Evolutionary conservation across 2,888 invertebrate species (phyloP).

Genomic region (Steinernema scapterisci): DNA sequence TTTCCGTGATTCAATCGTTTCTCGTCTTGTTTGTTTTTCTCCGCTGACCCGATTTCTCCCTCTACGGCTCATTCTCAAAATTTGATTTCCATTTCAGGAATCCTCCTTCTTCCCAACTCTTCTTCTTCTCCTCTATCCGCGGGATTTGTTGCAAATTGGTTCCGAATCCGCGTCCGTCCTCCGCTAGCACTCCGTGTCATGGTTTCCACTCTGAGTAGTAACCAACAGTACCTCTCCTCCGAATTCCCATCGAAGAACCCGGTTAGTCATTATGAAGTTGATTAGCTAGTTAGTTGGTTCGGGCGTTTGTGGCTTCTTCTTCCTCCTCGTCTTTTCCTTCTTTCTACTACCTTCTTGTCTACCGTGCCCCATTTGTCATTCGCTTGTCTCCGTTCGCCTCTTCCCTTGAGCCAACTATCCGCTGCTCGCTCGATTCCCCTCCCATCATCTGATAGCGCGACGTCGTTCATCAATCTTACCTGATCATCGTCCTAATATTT

Average conservation of each 20-base stretch:
- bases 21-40: neutral
- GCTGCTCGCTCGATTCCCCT: neutral
- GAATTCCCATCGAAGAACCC: constrained; percentile 4
- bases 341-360: neutral
- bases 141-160: constrained; percentile 13
- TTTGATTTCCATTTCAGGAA: neutral
- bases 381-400: constrained; percentile 25
- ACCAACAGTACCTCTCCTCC: constrained; percentile 14
- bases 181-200: neutral
- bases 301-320: too few species aligned
- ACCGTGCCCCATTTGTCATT: constrained; percentile 30
- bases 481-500: constrained; percentile 33
- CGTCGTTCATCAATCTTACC: constrained; percentile 33
- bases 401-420: constrained; percentile 5
- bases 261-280: constrained; percentile 6
- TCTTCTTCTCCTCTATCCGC: neutral
- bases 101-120: neutral
- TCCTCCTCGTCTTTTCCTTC: neutral
- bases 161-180: neutral
- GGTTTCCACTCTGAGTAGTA: constrained; percentile 20
- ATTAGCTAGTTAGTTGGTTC: neutral
- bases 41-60: neutral
- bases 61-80: neutral
- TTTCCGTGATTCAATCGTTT: neutral
- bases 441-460: constrained; percentile 31